Conservation (phyloP, 2,113 vertebrate genomes). For the Pimephales promelas region DNA sequence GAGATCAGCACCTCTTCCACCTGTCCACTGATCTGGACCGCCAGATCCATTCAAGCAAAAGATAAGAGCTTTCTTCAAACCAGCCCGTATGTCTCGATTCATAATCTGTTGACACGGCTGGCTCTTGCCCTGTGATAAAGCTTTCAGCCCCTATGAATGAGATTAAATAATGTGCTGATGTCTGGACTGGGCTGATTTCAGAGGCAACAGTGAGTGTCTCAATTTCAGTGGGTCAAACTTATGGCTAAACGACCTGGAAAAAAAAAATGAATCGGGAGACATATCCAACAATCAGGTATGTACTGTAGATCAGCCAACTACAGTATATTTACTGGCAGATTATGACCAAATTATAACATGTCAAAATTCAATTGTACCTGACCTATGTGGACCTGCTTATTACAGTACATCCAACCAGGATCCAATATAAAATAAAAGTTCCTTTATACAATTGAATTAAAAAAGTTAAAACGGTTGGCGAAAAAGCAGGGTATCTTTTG, state of each 20-base stretch:
- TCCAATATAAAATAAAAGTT: not conserved
- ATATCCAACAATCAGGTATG: not conserved
- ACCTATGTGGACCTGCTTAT: no score
- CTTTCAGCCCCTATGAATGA: not conserved
- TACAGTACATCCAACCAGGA: no score
- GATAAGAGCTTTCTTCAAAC: slow-evolving; percentile 28
- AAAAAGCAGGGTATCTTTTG: no score
- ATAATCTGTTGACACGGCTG: slow-evolving; percentile 9
- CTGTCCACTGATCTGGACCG: slow-evolving; percentile 22
- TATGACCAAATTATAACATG: not conserved
- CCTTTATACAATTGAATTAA: not conserved
- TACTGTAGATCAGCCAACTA: not conserved
- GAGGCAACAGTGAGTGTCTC: not conserved
- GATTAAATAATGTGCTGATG: slow-evolving; percentile 19
- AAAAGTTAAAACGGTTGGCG: not conserved
- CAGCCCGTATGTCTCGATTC: not conserved
- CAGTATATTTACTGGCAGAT: not conserved
- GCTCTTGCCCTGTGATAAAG: slow-evolving; percentile 27
- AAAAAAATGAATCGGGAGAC: not conserved
- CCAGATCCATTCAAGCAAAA: slow-evolving; percentile 16
- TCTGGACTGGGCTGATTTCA: not conserved
- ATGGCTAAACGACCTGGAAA: not conserved
- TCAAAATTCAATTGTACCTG: no score
- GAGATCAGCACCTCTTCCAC: not conserved
- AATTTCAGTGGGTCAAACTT: not conserved